Evolutionary conservation across 2,797 vertebrate species (phyloP).

Genomic region (Betta splendens): DNA sequence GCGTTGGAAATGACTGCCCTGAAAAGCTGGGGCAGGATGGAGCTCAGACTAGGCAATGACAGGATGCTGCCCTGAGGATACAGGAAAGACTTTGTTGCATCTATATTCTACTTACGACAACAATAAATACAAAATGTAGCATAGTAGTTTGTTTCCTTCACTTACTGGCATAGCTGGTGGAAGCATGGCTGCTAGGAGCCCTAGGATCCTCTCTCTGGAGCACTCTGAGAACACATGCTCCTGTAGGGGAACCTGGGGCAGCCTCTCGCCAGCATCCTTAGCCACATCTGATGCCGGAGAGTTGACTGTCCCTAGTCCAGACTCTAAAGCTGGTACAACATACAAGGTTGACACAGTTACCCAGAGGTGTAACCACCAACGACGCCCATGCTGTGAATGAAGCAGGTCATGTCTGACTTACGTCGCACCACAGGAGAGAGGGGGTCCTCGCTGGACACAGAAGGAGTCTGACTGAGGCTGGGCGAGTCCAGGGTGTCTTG

Average conservation of each 20-base stretch:
- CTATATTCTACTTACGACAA: too few relatives aligned
- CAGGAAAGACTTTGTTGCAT: background rate
- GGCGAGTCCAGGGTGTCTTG: constrained; percentile 80
- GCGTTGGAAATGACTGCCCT: constrained; percentile 95
- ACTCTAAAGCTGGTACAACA: constrained; percentile 57
- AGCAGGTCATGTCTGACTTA: constrained; percentile 41
- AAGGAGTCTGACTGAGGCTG: constrained; percentile 79
- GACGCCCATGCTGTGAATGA: background rate
- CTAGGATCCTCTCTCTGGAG: constrained; percentile 96
- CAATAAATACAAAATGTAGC: too few relatives aligned
- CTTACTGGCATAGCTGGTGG: constrained; percentile 89
- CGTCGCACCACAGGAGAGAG: constrained; percentile 75
- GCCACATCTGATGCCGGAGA: constrained; percentile 65
- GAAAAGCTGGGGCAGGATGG: constrained; percentile 94
- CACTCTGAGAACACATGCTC: constrained; percentile 97
- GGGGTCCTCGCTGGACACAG: constrained; percentile 80
- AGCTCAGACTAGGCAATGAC: constrained; percentile 87
- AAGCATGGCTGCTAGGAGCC: constrained; percentile 94
- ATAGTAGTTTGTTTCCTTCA: constrained; percentile 1
- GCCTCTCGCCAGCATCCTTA: constrained; percentile 80
- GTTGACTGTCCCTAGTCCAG: constrained; percentile 60
- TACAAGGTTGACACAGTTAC: background rate
- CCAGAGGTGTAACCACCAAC: background rate
- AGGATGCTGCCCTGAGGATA: constrained; percentile 79
- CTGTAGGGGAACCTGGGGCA: constrained; percentile 82